Evolutionary conservation across 2,888 invertebrate species (phyloP), one percentile per base, ranked within the genome.

Genomic region (Epistrophella euchroma): DNA sequence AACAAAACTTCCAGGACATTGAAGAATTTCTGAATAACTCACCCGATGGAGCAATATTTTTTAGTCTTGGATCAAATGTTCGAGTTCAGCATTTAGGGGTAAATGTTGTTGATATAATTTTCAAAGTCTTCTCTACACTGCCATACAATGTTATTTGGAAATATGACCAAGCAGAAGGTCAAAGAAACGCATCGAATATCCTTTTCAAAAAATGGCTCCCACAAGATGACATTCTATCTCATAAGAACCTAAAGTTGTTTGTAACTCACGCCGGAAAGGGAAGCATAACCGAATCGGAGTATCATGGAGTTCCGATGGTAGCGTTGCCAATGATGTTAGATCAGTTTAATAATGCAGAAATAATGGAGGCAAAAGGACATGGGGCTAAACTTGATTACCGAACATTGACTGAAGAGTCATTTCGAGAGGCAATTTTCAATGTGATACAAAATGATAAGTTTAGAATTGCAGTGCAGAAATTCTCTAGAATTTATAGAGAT

Each of bases 301-400:
- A 95, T 92, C 96, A 96, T 89, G 96, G 95, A 3, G 95, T 96
- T 0, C 96, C 96, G 1, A 94, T 96, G 2, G 94, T 96, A 40
- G 94, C 95, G 1, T 93, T 96, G 71, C 96, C 96, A 0, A 95
- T 96, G 0, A 96, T 96, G 91, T 96, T 96, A 89, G 96, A 96
- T 90, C 96, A 96, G 91, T 95, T 95, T 88, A 94, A 95, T 4
- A 96, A 96, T 90, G 95, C 96, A 0, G 95, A 95, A 0, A 95
- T 95, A 92, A 95, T 96, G 73, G 17, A 28, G 92, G 89, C 93
- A 4, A 95, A 95, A 83, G 96, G 96, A 10, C 82, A 76, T 55
- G 88, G 85, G 0, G 10, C 88, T 15, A 25, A 45, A 9, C 56
- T 88, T 1, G 19, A 72, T 19, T 60, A 71, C 10, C 17, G 40